Base-by-base conservation (phyloP, 2,797 vertebrate genomes). In the Adelosebastes latens region DNA sequence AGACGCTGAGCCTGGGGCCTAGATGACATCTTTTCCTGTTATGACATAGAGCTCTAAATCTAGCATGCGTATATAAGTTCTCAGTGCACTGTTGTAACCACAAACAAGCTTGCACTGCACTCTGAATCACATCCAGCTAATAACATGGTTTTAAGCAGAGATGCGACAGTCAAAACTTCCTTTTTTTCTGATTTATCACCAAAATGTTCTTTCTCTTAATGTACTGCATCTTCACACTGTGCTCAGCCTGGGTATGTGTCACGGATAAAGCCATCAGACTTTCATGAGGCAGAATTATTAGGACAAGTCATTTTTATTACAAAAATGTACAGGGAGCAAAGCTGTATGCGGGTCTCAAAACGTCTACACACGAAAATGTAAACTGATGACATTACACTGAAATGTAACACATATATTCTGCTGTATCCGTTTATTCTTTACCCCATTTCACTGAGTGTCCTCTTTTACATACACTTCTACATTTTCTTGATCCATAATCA, bases 21-120 rank as follows among this genome's bases (percentile, higher is more conserved):
- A n/a, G 6, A 27, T 92, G 89, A 94, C 78, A 90, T 93, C 18
- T 92, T 76, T 90, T 95, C 94, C 94, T 92, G 90, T 92, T 90
- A 87, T 91, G 92, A 94, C 90, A 89, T 59, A 78, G 58, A 18
- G 71, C 61, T 89, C 89, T 90, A 92, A 90, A 88, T 89, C 18
- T 36, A 79, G 89, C 85, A 31, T 60, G 69, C 7, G 8, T 81
- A 80, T 80, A 78, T 22, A 87, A 83, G 58, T 53, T 46, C 69
- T 85, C 72, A 63, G 55, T 59, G 64, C 69, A 67, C 22, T 67
- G 76, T 42, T 83, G 73, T 64, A 62, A 87, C 90, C 89, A 86
- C 82, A 87, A 72, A 83, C 53, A 49, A 72, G 58, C 80, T 74
- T 79, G 79, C 88, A 77, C 49, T 68, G 71, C 80, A 52, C 69